Evolutionary conservation across 2,888 invertebrate genomes (phyloP).

Genomic region (Synergus umbraculus): DNA sequence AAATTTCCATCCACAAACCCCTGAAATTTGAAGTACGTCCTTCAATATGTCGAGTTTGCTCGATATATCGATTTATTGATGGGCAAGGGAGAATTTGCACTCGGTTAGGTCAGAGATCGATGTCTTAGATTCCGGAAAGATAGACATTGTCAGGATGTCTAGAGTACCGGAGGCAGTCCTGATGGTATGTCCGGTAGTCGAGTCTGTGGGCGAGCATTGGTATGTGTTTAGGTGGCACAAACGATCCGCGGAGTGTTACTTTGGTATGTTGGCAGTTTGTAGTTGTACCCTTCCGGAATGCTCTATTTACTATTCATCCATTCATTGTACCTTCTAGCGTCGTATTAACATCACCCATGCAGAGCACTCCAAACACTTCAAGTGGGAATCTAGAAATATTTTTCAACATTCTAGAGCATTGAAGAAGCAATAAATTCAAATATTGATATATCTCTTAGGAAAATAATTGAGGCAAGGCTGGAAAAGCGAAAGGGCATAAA

Average conservation of each 20-base stretch:
- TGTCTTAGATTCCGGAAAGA: slow-evolving; percentile 60
- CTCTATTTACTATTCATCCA: slow-evolving; percentile 54
- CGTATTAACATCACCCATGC: background rate
- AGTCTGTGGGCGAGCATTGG: slow-evolving; percentile 60
- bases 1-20: background rate
- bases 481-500: slow-evolving; percentile 34
- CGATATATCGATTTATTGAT: background rate
- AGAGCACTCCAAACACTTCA: background rate
- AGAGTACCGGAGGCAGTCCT: slow-evolving; percentile 66
- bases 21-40: background rate
- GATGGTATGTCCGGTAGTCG: slow-evolving; percentile 68
- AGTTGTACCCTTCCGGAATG: slow-evolving; percentile 32
- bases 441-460: background rate
- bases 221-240: slow-evolving; percentile 65
- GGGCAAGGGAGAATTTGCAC: background rate
- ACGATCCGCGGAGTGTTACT: slow-evolving; percentile 56
- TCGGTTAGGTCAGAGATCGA: slow-evolving; percentile 20
- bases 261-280: slow-evolving; percentile 62
- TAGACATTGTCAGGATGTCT: slow-evolving; percentile 68
- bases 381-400: background rate
- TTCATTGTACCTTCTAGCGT: background rate
- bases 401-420: background rate
- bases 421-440: background rate
- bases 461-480: background rate
- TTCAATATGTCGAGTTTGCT: background rate